These are phyloP conservation scores for Myotis daubentonii DNA, from an alignment of 2,797 vertebrate species.

Conservation along the genomic window DNA sequence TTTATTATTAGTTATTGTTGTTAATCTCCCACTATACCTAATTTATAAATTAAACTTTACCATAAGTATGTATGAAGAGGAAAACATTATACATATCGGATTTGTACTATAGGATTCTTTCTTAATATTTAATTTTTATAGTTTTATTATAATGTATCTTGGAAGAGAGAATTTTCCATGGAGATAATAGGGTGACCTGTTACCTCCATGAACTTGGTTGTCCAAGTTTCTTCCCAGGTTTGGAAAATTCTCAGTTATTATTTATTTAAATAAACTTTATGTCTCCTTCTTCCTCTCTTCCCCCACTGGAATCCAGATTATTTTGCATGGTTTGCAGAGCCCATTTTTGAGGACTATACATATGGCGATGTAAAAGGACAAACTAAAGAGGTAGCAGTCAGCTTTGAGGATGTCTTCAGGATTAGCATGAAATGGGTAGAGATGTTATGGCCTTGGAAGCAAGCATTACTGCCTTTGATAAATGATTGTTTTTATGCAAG, in stretches of 20 bases:
- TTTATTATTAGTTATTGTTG: not conserved
- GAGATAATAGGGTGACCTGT: not conserved
- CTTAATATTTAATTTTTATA: not conserved
- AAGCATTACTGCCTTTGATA: not conserved
- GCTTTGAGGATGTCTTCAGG: not conserved
- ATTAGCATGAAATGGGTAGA: not conserved
- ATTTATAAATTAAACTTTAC: not conserved
- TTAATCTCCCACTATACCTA: not conserved
- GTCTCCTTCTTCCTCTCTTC: not conserved
- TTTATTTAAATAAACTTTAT: not conserved
- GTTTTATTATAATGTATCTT: not conserved
- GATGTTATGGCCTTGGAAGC: not conserved
- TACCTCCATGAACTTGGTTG: not conserved
- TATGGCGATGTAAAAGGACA: not conserved
- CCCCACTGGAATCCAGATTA: not conserved
- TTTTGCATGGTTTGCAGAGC: not conserved
- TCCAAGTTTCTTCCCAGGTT: not conserved
- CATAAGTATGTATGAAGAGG: not conserved
- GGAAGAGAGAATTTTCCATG: not conserved
- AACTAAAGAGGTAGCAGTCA: not conserved
- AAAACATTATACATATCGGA: not conserved
- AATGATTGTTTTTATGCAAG: not conserved
- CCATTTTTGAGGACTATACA: not conserved
- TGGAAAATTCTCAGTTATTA: not conserved
- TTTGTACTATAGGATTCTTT: not conserved